Evolutionary conservation across 2,797 vertebrate species (phyloP), one percentile per base, ranked within the genome.

Genomic region (Pseudochirops cupreus): DNA sequence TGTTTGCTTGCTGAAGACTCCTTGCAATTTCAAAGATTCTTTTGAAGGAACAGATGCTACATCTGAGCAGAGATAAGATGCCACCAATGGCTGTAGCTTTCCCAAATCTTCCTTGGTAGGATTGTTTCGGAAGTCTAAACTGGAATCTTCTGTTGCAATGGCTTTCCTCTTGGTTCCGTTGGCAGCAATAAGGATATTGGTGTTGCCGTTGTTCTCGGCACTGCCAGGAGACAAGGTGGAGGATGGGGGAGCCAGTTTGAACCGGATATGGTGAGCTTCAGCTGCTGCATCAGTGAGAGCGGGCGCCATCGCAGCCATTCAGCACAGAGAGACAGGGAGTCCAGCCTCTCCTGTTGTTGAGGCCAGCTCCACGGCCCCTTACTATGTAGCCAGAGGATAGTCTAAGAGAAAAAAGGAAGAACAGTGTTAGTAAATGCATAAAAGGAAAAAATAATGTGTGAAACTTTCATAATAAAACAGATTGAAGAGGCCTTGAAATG

Each of bases 251-350:
- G 99, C 99, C 99, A 99, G 99, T 99, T 99, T 99, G 99, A 99
- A 99, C 99, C 99, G 99, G 99, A 99, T 99, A 99, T 99, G 99
- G 99, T 99, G 99, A 99, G 99, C 99, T 99, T 99, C 99, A 99
- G 99, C 99, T 99, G 99, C 99, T 99, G 99, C 99, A 98, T 99
- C 99, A 99, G 99, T 99, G 99, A 99, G 99, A 99, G 99, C 99
- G 99, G 99, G 99, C 99, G 99, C 99, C 99, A 99, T 99, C 99
- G 99, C 99, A 99, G 99, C 99, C 99, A 99, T 99, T 99, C 99
- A 99, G 99, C 99, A 99, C 99, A 99, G 99, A 99, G 99, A 99
- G 99, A 99, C 98, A 99, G 99, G 99, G 99, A 99, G 99, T 99
- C 99, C 99, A 99, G 99, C 99, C 99, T 99, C 99, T 99, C 98